A percentile compares a stretch with the other conserved stretches of the same genome.
Evolutionary conservation across 2,113 vertebrate genomes (phyloP).

Genomic region (Setophaga petechia): DNA sequence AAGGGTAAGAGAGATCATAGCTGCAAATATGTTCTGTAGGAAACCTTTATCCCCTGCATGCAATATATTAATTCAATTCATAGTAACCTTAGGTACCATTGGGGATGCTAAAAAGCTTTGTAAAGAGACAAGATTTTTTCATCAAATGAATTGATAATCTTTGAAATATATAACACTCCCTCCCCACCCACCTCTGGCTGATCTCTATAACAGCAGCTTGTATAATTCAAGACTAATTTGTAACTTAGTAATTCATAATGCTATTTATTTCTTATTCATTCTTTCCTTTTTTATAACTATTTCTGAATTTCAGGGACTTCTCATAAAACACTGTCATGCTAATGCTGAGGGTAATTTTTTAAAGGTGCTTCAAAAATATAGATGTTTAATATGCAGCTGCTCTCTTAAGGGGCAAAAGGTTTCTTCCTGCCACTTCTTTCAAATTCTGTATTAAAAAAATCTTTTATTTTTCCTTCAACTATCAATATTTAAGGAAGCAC

Average conservation of each 20-base stretch:
- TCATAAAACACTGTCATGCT: constrained; percentile 3
- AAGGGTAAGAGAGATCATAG: neutral
- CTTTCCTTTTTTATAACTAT: neutral
- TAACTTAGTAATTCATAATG: neutral
- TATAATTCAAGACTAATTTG: constrained; percentile 7
- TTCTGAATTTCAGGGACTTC: neutral
- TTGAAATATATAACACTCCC: neutral
- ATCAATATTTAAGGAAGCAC: constrained; percentile 19
- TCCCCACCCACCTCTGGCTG: fast-evolving
- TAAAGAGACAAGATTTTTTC: neutral
- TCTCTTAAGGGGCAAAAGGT: constrained; percentile 42
- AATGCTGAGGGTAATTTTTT: constrained; percentile 2
- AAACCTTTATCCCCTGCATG: neutral
- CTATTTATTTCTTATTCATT: neutral
- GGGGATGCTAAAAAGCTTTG: neutral
- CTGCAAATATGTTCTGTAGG: neutral
- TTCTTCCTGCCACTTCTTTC: constrained; percentile 8
- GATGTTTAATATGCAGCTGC: constrained; percentile 35
- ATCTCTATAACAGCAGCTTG: neutral
- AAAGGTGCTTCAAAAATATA: neutral
- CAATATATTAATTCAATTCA: neutral
- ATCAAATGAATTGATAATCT: neutral
- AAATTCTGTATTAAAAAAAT: neutral
- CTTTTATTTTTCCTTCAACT: neutral
- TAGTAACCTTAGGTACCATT: neutral